phyloP scores from a whole-genome alignment of 1,140 invertebrate species.

The Asbolus verrucosus region DNA sequence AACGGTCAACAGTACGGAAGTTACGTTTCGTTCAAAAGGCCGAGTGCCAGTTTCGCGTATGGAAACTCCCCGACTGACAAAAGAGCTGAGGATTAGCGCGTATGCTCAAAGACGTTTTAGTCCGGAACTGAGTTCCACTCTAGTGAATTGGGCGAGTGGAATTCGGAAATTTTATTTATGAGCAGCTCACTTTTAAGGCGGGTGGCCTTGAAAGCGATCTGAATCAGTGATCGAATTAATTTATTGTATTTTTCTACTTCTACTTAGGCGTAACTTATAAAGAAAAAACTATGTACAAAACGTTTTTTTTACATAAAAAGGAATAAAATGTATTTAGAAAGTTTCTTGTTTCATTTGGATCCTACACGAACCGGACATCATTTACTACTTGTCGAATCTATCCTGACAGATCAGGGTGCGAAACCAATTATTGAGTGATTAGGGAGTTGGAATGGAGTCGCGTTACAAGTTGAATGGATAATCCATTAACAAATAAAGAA shows the following conservation, averaged over 20 bases:
- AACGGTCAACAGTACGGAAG: slow-evolving; percentile 53
- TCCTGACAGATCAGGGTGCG: slow-evolving; percentile 25
- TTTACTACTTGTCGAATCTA: slow-evolving; percentile 29
- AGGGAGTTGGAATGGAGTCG: slow-evolving; percentile 38
- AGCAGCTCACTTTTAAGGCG: slow-evolving; percentile 20
- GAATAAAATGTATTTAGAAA: slow-evolving; percentile 22
- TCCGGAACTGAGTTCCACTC: slow-evolving; percentile 25
- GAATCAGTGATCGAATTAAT: slow-evolving; percentile 36
- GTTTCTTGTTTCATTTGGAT: slow-evolving; percentile 15
- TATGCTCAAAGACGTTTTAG: slow-evolving; percentile 28
- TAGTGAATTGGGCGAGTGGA: slow-evolving; percentile 1
- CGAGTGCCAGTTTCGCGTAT: slow-evolving; percentile 49
- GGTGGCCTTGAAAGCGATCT: slow-evolving; percentile 18
- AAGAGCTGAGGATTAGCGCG: slow-evolving; percentile 20
- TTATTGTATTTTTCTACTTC: slow-evolving; percentile 24
- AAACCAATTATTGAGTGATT: slow-evolving; percentile 39
- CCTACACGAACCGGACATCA: slow-evolving; percentile 16
- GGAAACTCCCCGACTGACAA: slow-evolving; percentile 42
- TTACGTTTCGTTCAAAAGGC: slow-evolving; percentile 55
- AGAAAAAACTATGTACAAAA: slow-evolving; percentile 32
- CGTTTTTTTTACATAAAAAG: slow-evolving; percentile 28
- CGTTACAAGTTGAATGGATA: slow-evolving; percentile 37
- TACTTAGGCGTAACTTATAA: slow-evolving; percentile 1
- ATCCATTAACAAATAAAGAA: slow-evolving; percentile 35
- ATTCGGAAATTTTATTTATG: slow-evolving; percentile 28